phyloP scores from a whole-genome alignment of 2,113 vertebrate species.

The Helogale parvula region DNA sequence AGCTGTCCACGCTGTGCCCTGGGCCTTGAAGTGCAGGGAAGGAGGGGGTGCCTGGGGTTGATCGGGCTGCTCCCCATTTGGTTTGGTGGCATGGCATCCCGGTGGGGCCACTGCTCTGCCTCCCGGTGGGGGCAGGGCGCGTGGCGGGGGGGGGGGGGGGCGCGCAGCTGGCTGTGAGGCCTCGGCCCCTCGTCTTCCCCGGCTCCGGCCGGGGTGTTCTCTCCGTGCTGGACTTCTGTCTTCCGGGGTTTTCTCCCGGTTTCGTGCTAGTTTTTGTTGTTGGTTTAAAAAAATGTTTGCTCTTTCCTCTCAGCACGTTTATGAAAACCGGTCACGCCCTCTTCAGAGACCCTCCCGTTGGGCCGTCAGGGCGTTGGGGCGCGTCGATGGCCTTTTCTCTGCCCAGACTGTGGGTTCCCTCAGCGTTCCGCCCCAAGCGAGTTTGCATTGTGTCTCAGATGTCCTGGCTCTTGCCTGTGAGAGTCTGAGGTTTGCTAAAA shows the following conservation, averaged over 20 bases:
- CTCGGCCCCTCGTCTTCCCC: no score
- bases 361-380: no score
- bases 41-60: neutral
- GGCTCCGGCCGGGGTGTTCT: neutral
- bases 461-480: neutral
- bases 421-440: neutral
- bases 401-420: neutral
- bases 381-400: neutral
- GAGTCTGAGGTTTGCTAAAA: neutral
- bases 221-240: neutral
- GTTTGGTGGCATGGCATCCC: accelerated
- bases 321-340: no score
- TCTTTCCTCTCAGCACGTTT: neutral
- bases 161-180: accelerated
- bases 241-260: neutral
- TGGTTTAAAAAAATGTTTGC: neutral
- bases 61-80: accelerated
- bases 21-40: neutral
- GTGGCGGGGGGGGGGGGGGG: neutral
- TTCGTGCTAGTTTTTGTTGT: neutral
- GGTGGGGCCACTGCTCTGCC: accelerated
- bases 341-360: accelerated
- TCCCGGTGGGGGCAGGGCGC: neutral
- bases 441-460: neutral
- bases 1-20: neutral